A percentile compares a stretch with the other conserved stretches of the same genome.
phyloP scores from a whole-genome alignment of 2,888 invertebrate species.

The Ectemnius continuus region DNA sequence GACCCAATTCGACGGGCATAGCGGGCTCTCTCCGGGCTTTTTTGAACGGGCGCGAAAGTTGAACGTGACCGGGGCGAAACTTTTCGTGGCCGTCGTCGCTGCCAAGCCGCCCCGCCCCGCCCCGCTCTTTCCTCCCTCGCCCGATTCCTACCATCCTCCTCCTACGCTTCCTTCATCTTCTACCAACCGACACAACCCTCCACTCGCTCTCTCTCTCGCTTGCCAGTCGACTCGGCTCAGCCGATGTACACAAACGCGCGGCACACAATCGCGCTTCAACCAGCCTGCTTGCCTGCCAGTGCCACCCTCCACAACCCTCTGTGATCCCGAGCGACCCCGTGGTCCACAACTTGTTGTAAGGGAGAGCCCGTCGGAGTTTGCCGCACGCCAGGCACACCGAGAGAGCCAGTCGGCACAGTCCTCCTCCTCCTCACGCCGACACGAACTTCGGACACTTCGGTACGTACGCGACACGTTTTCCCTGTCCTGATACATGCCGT shows the following conservation, averaged over 20 bases:
- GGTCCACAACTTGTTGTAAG: constrained; percentile 45
- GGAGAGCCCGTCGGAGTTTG: constrained; percentile 40
- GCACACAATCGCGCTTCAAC: constrained; percentile 23
- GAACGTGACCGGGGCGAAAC: constrained; percentile 69
- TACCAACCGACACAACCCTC: no score
- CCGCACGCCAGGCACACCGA: constrained; percentile 20
- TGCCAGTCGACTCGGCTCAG: constrained; percentile 6
- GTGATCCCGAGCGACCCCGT: constrained; percentile 42
- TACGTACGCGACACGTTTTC: no score
- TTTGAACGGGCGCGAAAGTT: constrained; percentile 68
- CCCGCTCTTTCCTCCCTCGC: constrained; percentile 9
- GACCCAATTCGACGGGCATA: constrained; percentile 61
- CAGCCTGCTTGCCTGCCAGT: neutral
- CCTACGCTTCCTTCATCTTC: neutral
- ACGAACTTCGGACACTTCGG: no score
- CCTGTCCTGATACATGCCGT: no score
- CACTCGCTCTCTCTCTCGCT: no score
- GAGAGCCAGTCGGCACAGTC: no score
- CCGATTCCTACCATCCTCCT: neutral
- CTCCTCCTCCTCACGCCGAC: no score
- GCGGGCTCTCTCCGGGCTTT: constrained; percentile 46
- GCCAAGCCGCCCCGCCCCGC: constrained; percentile 39
- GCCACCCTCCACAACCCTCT: constrained; percentile 11
- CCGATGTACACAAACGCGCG: constrained; percentile 27
- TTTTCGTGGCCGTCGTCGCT: constrained; percentile 63